phyloP scores from a whole-genome alignment of 2,797 vertebrate species.

The Eulemur coronatus region DNA sequence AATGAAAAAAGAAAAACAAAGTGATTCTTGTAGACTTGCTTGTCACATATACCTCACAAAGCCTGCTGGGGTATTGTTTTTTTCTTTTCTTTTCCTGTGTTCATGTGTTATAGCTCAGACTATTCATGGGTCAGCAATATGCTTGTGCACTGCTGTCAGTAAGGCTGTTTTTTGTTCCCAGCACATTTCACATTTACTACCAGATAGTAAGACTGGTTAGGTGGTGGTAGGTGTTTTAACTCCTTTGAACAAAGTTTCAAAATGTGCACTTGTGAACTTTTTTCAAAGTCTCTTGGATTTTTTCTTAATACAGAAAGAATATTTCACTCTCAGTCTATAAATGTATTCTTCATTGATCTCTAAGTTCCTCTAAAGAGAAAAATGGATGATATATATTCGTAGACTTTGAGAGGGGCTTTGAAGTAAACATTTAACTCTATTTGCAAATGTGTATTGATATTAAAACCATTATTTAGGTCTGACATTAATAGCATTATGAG shows the following conservation, averaged over 20 bases:
- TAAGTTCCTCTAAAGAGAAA: background rate
- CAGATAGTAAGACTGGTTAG: background rate
- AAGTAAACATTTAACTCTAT: background rate
- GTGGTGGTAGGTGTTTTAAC: background rate
- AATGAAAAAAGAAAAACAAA: background rate
- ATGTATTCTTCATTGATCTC: background rate
- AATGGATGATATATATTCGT: background rate
- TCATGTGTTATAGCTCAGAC: background rate
- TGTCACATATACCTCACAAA: background rate
- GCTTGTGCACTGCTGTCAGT: background rate
- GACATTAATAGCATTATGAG: background rate
- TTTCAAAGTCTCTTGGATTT: background rate
- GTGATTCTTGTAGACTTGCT: background rate
- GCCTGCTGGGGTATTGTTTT: background rate
- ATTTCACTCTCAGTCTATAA: background rate
- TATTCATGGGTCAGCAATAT: background rate
- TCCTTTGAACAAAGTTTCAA: background rate
- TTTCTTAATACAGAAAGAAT: background rate
- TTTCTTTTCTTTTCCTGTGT: background rate
- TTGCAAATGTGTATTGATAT: background rate
- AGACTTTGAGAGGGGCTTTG: background rate
- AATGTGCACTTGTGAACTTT: background rate
- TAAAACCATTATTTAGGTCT: background rate
- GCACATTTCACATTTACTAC: background rate
- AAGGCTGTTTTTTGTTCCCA: background rate